Evolutionary conservation across 2,113 vertebrate genomes (phyloP), one percentile per base, ranked within the genome.

Genomic region (Dipodomys spectabilis): DNA sequence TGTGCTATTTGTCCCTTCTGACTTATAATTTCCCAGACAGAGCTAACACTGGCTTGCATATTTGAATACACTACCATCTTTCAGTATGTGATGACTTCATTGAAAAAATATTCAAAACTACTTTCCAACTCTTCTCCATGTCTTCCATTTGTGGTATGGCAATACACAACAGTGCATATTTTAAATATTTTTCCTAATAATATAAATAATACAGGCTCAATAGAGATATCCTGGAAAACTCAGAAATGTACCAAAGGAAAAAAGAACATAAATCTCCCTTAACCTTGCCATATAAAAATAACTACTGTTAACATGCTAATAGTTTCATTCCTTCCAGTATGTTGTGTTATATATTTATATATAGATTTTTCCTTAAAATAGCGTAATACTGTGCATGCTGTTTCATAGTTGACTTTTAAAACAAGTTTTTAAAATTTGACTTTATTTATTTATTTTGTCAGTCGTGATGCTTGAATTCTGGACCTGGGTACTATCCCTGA

Each of bases 181-280:
- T 93, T 89, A 69, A 94, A 92, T 94, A 87, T 68, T 85, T 95
- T 85, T 71, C 67, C 45, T 90, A 72, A 92, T 87, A 72, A 93
- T 60, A 82, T 30, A 86, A 71, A 72, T 82, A 64, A 90, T 82
- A 32, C 20, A 8, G 27, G 8, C 62, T 82, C 20, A 11, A 71
- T 44, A 60, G n/a, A 92, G 30, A 81, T 11, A 91, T 65, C 25
- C 30, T 84, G 16, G 71, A n/a, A 78, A 89, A 79, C n/a, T 27
- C 65, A 69, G 80, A 96, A 88, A 80, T 27, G 39, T 8, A 86
- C 45, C 35, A 30, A 65, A 71, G 67, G n/a, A 73, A 89, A 74
- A 79, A 85, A 78, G 10, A 79, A 90, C 22, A 39, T 80, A 86
- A 83, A 83, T 62, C 62, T 77, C 44, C 73, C 72, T 93, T 88